A percentile compares a stretch with the other conserved stretches of the same genome.
Evolutionary conservation across 2,888 invertebrate genomes (phyloP).

Genomic region (Noctua janthina): DNA sequence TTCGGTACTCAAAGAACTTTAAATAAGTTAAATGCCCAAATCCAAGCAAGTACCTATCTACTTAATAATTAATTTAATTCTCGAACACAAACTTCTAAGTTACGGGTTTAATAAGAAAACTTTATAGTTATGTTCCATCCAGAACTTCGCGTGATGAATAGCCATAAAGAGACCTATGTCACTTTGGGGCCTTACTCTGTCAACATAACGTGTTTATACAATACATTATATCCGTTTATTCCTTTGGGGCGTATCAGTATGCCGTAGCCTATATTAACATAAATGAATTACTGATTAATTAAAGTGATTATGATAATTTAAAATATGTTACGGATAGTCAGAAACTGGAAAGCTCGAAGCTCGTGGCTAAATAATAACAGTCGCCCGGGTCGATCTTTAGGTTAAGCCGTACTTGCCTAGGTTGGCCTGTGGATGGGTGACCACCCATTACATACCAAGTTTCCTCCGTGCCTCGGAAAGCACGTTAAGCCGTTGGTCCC

Average conservation of each 20-base stretch:
- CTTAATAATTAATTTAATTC: slow-evolving; percentile 13
- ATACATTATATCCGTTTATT: slow-evolving; percentile 10
- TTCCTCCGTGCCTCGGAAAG: too few species aligned
- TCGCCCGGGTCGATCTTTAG: too few species aligned
- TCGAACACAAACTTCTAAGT: slow-evolving; percentile 8
- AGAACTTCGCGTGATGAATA: slow-evolving; percentile 36
- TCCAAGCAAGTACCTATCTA: not conserved
- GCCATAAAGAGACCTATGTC: slow-evolving; percentile 19
- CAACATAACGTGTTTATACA: slow-evolving; percentile 5
- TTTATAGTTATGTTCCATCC: slow-evolving; percentile 24
- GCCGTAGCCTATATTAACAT: too few species aligned
- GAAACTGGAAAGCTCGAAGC: too few species aligned
- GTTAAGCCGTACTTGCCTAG: too few species aligned
- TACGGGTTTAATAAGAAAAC: slow-evolving; percentile 45
- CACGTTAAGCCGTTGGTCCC: too few species aligned
- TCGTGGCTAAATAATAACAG: too few species aligned
- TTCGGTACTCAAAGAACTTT: not conserved
- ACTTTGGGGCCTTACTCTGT: slow-evolving; percentile 29
- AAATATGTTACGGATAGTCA: not conserved
- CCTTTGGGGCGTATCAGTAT: slow-evolving; percentile 4
- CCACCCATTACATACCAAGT: too few species aligned
- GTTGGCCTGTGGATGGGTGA: too few species aligned
- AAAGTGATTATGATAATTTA: not conserved
- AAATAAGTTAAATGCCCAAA: not conserved
- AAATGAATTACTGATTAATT: too few species aligned